phyloP scores from a whole-genome alignment of 2,797 vertebrate species.

The Halcyon leucocephala region DNA sequence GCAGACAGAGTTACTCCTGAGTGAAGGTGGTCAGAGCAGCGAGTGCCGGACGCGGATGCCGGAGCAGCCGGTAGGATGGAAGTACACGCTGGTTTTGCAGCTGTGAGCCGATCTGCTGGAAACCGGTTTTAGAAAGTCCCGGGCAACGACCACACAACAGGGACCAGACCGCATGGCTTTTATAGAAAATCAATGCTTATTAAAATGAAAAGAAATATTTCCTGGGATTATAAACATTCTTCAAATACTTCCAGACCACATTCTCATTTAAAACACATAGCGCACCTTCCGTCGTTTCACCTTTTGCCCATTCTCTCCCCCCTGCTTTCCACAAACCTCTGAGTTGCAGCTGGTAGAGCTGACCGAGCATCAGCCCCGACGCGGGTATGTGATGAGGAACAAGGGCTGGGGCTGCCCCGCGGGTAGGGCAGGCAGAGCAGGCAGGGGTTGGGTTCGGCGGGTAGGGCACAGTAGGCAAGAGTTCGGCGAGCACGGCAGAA shows the following conservation, averaged over 20 bases:
- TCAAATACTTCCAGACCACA: background rate
- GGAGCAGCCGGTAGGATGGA: accelerated
- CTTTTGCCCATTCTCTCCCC: no score
- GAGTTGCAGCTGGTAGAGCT: background rate
- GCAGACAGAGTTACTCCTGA: background rate
- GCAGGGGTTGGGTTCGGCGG: background rate
- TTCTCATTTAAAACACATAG: background rate
- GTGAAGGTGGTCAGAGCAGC: accelerated
- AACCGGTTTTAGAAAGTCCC: accelerated
- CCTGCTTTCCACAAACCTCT: background rate
- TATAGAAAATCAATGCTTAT: accelerated
- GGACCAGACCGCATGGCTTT: accelerated
- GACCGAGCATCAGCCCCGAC: background rate
- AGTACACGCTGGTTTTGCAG: accelerated
- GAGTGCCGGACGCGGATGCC: accelerated
- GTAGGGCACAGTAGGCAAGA: background rate
- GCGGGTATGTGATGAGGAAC: no score
- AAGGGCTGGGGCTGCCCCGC: background rate
- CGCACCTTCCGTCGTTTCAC: background rate
- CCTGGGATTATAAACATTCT: background rate
- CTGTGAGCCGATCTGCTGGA: accelerated
- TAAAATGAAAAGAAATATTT: background rate
- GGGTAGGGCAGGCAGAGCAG: background rate
- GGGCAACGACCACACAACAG: background rate
- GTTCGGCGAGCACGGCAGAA: background rate